These are phyloP conservation scores for Tenthredo mesomela DNA, from an alignment of 2,888 invertebrate species.

Conservation along the genomic window DNA sequence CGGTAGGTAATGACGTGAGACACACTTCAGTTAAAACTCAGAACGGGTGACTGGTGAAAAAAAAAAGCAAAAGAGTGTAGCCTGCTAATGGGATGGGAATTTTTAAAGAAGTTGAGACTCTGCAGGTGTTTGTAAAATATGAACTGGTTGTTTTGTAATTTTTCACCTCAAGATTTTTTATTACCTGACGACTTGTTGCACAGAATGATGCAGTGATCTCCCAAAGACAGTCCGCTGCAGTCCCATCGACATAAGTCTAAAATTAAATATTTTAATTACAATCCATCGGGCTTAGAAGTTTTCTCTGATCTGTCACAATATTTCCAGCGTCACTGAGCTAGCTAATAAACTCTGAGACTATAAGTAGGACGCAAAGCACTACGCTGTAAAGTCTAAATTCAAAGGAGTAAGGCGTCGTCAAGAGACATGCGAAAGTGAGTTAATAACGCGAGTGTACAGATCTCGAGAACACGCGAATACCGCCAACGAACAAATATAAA, in stretches of 20 bases:
- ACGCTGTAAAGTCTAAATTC: slow-evolving; percentile 23
- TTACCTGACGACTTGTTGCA: slow-evolving; percentile 3
- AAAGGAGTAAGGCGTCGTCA: slow-evolving; percentile 26
- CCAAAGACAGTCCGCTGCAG: too few species aligned
- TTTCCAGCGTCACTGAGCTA: slow-evolving; percentile 35
- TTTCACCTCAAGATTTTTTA: background rate
- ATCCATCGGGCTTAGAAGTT: slow-evolving; percentile 20
- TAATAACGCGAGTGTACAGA: slow-evolving; percentile 8
- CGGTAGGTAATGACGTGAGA: slow-evolving; percentile 23
- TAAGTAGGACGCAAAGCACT: background rate
- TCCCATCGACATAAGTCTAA: background rate
- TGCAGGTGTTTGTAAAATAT: background rate
- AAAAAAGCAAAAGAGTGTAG: slow-evolving; percentile 12
- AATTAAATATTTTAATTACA: slow-evolving; percentile 25
- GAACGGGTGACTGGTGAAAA: background rate
- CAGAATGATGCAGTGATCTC: background rate
- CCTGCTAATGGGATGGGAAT: slow-evolving; percentile 2
- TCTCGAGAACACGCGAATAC: slow-evolving; percentile 11
- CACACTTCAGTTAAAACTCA: slow-evolving; percentile 27
- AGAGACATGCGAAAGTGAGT: slow-evolving; percentile 36
- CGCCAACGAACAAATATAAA: slow-evolving; percentile 48
- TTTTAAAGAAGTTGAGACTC: background rate
- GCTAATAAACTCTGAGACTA: slow-evolving; percentile 38
- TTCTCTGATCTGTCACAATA: slow-evolving; percentile 39
- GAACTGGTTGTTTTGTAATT: background rate